phyloP scores from a whole-genome alignment of 2,888 invertebrate genomes.

The Orthosia cruda region DNA sequence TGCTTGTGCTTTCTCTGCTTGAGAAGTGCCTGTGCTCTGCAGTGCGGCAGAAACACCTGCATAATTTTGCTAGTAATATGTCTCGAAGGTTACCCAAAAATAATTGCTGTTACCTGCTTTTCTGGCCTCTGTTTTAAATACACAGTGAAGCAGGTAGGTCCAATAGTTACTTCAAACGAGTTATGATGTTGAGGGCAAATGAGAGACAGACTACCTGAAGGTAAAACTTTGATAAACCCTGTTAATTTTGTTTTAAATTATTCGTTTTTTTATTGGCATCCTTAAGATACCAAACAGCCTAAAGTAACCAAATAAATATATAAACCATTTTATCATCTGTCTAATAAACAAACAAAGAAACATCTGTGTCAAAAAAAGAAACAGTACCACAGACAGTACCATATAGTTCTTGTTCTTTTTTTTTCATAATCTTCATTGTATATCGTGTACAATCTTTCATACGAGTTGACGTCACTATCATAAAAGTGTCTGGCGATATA shows the following conservation, averaged over 20 bases:
- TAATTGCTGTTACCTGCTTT: too few species aligned
- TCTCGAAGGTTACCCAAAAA: not conserved
- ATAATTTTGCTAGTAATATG: not conserved
- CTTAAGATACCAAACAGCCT: not conserved
- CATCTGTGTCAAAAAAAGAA: conserved; percentile 28
- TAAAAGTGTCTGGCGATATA: conserved; percentile 46
- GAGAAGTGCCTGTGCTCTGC: too few species aligned
- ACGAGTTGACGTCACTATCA: conserved; percentile 46
- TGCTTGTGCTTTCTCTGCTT: too few species aligned
- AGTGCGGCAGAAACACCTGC: not conserved
- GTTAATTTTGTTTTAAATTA: conserved; percentile 3
- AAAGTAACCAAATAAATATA: not conserved
- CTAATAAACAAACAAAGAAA: conserved; percentile 39
- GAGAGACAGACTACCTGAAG: not conserved
- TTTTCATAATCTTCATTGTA: conserved; percentile 33
- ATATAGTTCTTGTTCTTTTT: too few species aligned
- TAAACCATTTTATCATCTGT: conserved; percentile 6
- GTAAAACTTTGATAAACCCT: not conserved
- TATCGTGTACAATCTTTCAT: conserved; percentile 40
- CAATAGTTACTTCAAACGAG: not conserved
- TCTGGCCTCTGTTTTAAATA: not conserved
- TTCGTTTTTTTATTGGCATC: not conserved
- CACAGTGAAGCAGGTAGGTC: not conserved
- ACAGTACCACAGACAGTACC: conserved; percentile 5
- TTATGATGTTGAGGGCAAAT: not conserved